Conservation (phyloP, 2,888 invertebrate species). For the Zeuzera pyrina region DNA sequence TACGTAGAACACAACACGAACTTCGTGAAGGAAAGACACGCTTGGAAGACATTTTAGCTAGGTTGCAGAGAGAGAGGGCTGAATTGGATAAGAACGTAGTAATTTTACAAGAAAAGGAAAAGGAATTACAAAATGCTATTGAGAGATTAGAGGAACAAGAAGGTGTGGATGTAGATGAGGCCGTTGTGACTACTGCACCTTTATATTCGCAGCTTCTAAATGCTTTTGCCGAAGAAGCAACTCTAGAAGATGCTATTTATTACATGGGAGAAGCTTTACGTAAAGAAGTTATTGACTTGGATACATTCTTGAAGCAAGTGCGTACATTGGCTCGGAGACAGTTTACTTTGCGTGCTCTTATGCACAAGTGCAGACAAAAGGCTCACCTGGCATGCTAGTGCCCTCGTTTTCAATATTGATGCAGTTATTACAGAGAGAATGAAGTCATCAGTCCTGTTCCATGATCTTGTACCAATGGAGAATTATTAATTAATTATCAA, state of each 20-base stretch:
- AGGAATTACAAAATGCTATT: constrained; percentile 87
- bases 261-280: constrained; percentile 96
- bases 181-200: constrained; percentile 96
- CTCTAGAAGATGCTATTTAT: constrained; percentile 98
- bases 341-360: constrained; percentile 94
- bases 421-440: neutral
- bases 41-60: constrained; percentile 83
- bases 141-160: constrained; percentile 84
- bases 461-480: too few species aligned
- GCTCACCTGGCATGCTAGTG: constrained; percentile 85
- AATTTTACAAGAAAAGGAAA: constrained; percentile 88
- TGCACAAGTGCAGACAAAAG: constrained; percentile 97
- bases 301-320: constrained; percentile 97
- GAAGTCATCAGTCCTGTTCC: too few species aligned
- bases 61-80: constrained; percentile 82
- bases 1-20: constrained; percentile 90
- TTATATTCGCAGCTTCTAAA: constrained; percentile 96
- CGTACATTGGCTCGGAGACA: constrained; percentile 95
- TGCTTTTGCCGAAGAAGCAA: constrained; percentile 97
- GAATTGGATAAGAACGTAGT: constrained; percentile 89
- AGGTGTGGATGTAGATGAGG: constrained; percentile 94
- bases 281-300: constrained; percentile 93
- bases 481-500: neutral
- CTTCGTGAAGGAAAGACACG: constrained; percentile 87
- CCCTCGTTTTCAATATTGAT: neutral